Percentiles rank a stretch among this genome's conserved stretches.
These are phyloP conservation scores for Tetragnatha montana DNA, from an alignment of 2,888 invertebrate species.

Conservation along the genomic window DNA sequence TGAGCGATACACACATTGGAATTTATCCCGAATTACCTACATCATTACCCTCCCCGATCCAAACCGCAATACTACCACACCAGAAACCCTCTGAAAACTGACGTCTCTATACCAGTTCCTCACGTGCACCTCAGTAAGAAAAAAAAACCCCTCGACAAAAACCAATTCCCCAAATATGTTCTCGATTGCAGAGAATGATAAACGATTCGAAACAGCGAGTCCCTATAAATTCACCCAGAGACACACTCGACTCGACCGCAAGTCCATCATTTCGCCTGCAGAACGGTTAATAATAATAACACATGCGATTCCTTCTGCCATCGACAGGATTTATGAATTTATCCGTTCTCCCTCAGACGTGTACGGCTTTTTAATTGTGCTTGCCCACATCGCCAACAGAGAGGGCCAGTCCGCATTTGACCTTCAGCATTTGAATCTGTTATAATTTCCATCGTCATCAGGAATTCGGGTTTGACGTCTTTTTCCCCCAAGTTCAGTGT, in stretches of 20 bases:
- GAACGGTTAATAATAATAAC: slow-evolving; percentile 39
- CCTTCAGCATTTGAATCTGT: slow-evolving; percentile 33
- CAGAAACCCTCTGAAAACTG: no score
- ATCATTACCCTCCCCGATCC: no score
- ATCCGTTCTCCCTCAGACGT: slow-evolving; percentile 33
- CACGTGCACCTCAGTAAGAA: no score
- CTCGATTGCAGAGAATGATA: slow-evolving; percentile 26
- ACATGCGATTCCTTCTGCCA: slow-evolving; percentile 46
- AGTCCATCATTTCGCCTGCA: slow-evolving; percentile 34
- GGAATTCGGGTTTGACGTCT: slow-evolving; percentile 10
- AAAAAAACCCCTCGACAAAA: no score
- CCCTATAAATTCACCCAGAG: slow-evolving; percentile 39
- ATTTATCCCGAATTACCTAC: no score
- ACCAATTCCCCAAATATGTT: background rate
- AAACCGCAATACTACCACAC: no score
- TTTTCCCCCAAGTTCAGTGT: slow-evolving; percentile 23
- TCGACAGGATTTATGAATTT: slow-evolving; percentile 51
- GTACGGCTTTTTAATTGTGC: slow-evolving; percentile 32
- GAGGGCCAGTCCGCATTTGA: slow-evolving; percentile 27
- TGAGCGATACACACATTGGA: no score
- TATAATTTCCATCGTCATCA: slow-evolving; percentile 24
- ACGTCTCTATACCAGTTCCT: no score
- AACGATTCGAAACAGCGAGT: slow-evolving; percentile 13
- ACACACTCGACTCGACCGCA: slow-evolving; percentile 31
- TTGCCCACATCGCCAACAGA: background rate